Base-by-base conservation (phyloP, 2,797 vertebrate species). In the Poeciliopsis turneri region DNA sequence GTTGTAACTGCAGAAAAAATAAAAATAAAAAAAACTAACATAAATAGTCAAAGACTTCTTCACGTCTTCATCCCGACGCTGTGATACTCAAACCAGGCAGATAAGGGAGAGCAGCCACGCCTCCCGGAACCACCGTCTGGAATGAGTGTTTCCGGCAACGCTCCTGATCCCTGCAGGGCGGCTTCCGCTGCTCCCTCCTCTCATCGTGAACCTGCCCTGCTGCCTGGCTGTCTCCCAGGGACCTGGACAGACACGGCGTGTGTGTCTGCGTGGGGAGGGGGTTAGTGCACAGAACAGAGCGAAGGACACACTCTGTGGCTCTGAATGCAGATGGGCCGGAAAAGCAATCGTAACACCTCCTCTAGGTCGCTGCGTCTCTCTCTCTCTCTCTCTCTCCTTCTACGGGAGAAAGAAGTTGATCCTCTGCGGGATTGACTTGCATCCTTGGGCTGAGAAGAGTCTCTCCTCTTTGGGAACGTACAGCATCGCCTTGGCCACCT, bases 391-490 rank as follows among this genome's bases (percentile, higher is more conserved):
- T 53, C 51, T 53, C 2, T 53, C 77, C 75, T 1, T 75, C 77
- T 97, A 98, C 2, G 97, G 96, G 66, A 98, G 94, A 85, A 98
- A 97, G 87, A 98, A 98, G 91, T 94, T 97, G 90, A 99, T 98
- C 90, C 97, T 96, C 91, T 99, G 98, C 33, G 98, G 95, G 55
- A 99, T 94, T 25, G 97, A 97, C 88, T 99, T 99, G 92, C 98
- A 99, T 59, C 98, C 98, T 87, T 98, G 97, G 13, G 97, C 97
- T 53, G 98, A 98, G 93, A 99, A 99, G 49, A 98, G 96, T 82
- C 96, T 95, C 78, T 98, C 97, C 78, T 97, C 97, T 87, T 96
- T 97, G 72, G 98, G 98, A 43, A 98, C 93, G 2, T 99, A 99
- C 2, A 96, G 89, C 96, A 99, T 97, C 68, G 95, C 97, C 88